phyloP scores from a whole-genome alignment of 2,888 invertebrate species.

The Psylliodes chrysocephalus region DNA sequence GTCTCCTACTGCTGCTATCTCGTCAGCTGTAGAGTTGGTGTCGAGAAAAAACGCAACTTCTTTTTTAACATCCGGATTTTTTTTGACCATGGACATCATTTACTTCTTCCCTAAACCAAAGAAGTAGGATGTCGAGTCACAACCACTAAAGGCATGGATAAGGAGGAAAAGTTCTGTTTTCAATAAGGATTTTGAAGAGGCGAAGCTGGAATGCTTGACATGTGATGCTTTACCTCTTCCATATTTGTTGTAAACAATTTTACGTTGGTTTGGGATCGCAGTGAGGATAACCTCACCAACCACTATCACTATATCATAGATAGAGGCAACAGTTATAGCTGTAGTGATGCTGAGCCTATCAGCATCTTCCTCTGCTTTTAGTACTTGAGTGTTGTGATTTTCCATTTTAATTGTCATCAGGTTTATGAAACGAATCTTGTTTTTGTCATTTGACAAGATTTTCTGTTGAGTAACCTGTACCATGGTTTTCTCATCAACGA shows the following conservation, averaged over 20 bases:
- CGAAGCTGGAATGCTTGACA: constrained; percentile 26
- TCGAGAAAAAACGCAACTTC: too few species aligned
- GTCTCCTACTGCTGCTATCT: too few species aligned
- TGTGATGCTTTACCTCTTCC: constrained; percentile 19
- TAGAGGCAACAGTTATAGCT: not conserved
- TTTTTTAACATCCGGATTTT: too few species aligned
- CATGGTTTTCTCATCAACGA: too few species aligned
- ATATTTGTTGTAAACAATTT: constrained; percentile 24
- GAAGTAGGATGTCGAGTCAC: too few species aligned
- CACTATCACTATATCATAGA: not conserved
- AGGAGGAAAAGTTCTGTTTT: constrained; percentile 28
- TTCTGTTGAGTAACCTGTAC: too few species aligned
- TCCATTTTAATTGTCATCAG: not conserved
- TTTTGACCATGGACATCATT: too few species aligned
- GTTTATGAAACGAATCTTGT: not conserved
- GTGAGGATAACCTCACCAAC: not conserved
- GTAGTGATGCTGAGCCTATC: not conserved
- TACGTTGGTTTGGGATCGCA: not conserved
- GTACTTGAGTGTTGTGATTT: not conserved
- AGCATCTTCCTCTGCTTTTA: not conserved
- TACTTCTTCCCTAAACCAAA: too few species aligned
- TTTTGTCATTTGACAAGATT: not conserved
- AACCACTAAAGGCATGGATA: not conserved
- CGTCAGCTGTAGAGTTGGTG: too few species aligned
- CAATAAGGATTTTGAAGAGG: constrained; percentile 19